Evolutionary conservation across 2,797 vertebrate genomes (phyloP).

Genomic region (Furcifer pardalis): DNA sequence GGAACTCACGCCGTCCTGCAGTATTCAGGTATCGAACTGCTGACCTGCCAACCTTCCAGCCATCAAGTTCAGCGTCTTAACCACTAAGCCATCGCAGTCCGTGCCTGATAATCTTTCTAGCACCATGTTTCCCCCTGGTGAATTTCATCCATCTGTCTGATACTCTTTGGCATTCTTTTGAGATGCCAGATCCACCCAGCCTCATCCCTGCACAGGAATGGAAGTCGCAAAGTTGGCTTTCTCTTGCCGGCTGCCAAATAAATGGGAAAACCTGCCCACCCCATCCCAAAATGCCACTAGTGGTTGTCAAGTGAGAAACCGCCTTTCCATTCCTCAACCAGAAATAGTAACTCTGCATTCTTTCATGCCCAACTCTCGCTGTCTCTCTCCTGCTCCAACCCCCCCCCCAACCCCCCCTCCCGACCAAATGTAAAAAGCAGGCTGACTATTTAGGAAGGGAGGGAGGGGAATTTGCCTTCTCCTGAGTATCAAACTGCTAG

Average conservation of each 20-base stretch:
- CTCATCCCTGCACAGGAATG: not conserved
- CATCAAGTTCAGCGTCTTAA: no score
- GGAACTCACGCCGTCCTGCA: no score
- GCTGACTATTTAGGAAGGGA: not conserved
- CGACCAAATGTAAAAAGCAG: conserved; percentile 47
- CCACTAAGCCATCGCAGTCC: no score
- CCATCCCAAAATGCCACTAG: conserved; percentile 25
- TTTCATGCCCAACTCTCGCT: conserved; percentile 42
- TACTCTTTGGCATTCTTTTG: not conserved
- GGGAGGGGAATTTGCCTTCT: no score
- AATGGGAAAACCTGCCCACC: not conserved
- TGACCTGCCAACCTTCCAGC: no score
- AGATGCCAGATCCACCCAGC: rapidly evolving
- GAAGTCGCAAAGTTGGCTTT: not conserved
- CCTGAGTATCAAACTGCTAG: not conserved
- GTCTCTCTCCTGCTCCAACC: not conserved
- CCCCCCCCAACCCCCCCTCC: conserved; percentile 22
- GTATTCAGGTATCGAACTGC: no score
- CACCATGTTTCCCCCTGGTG: not conserved
- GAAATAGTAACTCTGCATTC: conserved; percentile 69
- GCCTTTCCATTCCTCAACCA: conserved; percentile 63
- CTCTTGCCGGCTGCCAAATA: conserved; percentile 41
- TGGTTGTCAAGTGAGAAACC: conserved; percentile 61
- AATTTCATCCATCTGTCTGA: rapidly evolving
- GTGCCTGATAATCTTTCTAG: not conserved